phyloP scores from a whole-genome alignment of 1,140 invertebrate genomes.

The Tetramorium alpestre region DNA sequence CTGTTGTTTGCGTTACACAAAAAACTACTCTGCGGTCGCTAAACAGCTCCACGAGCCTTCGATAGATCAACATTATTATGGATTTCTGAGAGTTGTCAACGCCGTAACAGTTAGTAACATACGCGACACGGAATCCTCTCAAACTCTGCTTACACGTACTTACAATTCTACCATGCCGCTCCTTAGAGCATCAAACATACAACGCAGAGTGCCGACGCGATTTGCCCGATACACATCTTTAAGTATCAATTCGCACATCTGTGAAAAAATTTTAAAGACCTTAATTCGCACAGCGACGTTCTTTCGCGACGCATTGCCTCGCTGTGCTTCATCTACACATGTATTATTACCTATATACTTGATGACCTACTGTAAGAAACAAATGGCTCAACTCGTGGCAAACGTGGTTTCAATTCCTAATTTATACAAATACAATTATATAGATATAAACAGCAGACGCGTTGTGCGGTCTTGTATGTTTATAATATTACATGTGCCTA shows the following conservation, averaged over 20 bases:
- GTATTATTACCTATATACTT: not conserved
- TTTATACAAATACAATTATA: not conserved
- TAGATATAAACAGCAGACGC: too few species aligned
- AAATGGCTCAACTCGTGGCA: not conserved
- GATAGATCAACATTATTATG: not conserved
- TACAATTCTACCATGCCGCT: slow-evolving; percentile 23
- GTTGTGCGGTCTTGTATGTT: too few species aligned
- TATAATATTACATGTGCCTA: too few species aligned
- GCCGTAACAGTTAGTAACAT: slow-evolving; percentile 12
- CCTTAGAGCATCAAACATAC: slow-evolving; percentile 25
- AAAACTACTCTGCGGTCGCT: not conserved
- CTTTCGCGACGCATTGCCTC: not conserved
- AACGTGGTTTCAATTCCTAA: not conserved
- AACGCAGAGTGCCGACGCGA: slow-evolving; percentile 14
- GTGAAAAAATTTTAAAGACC: slow-evolving; percentile 24
- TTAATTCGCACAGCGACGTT: not conserved
- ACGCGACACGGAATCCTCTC: slow-evolving; percentile 7
- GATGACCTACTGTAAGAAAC: not conserved
- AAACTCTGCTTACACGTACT: slow-evolving; percentile 25
- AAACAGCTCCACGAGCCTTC: not conserved
- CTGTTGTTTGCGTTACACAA: not conserved
- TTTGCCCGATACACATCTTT: not conserved
- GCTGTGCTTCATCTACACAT: not conserved
- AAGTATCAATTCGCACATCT: slow-evolving; percentile 50
- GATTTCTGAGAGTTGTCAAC: not conserved